phyloP scores from a whole-genome alignment of 2,888 invertebrate species.

The Oligia latruncula region DNA sequence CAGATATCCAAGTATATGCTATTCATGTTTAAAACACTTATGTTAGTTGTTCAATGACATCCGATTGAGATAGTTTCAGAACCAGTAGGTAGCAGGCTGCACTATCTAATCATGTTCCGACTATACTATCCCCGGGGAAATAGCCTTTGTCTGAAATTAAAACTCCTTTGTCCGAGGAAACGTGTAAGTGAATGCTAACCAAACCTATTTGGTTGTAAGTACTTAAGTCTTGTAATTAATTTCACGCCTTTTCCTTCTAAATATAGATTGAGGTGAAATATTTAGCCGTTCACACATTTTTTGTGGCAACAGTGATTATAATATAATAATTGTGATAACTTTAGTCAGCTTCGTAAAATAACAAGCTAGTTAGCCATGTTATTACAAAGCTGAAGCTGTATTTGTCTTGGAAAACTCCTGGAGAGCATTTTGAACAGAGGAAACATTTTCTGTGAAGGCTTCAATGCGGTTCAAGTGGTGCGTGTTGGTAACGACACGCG shows the following conservation, averaged over 20 bases:
- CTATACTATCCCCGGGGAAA: background rate
- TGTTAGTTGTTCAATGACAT: slow-evolving; percentile 56
- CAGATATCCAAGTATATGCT: slow-evolving; percentile 65
- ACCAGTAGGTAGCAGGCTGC: slow-evolving; percentile 25
- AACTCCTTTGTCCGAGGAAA: too few relatives aligned
- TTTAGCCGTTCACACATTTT: background rate
- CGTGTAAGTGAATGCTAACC: background rate
- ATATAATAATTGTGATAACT: slow-evolving; percentile 29
- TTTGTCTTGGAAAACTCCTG: background rate
- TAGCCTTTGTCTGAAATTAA: background rate
- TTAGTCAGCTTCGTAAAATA: background rate
- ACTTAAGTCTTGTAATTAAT: background rate
- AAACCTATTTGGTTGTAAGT: background rate
- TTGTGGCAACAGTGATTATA: slow-evolving; percentile 24
- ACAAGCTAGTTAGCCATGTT: background rate
- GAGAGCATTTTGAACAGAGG: background rate
- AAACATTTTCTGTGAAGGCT: background rate
- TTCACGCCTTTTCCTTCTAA: slow-evolving; percentile 8
- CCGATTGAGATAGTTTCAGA: slow-evolving; percentile 47
- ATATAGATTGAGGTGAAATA: slow-evolving; percentile 39
- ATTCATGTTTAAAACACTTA: slow-evolving; percentile 55
- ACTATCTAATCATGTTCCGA: slow-evolving; percentile 6
- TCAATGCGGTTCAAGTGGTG: background rate
- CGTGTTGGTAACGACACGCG: background rate
- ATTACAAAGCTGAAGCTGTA: background rate